phyloP scores from a whole-genome alignment of 92 coral and sea anemone genomes.

The Nematostella vectensis region DNA sequence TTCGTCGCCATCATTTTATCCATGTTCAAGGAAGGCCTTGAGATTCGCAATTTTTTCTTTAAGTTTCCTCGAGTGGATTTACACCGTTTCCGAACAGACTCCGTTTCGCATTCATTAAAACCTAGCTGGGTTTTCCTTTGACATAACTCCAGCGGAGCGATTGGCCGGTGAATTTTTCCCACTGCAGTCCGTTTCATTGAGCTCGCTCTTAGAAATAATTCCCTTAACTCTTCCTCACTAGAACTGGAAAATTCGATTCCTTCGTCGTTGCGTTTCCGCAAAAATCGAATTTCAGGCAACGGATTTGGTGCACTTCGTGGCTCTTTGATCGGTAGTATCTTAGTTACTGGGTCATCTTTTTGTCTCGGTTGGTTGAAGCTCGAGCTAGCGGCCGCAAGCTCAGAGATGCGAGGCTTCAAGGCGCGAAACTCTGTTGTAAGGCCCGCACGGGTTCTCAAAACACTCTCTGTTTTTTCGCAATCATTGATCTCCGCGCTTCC shows the following conservation, averaged over 20 bases:
- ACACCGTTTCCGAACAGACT: conserved; percentile 20
- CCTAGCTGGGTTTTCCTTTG: background rate
- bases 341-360: background rate
- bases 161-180: background rate
- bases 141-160: background rate
- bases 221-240: conserved; percentile 35
- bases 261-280: conserved; percentile 1
- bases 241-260: conserved; percentile 38
- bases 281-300: background rate
- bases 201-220: conserved; percentile 7
- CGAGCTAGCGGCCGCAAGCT: background rate
- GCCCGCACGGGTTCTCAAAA: background rate
- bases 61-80: conserved; percentile 20
- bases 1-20: conserved; percentile 46
- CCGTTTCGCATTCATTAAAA: conserved; percentile 10
- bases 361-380: background rate
- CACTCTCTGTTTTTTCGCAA: background rate
- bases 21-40: conserved; percentile 45
- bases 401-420: background rate
- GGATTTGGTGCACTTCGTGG: background rate
- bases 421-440: background rate
- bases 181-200: background rate
- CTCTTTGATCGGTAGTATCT: background rate
- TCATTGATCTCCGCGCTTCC: background rate
- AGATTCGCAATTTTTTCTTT: conserved; percentile 37